These are phyloP conservation scores for Drosophila funebris DNA, from an alignment of 1,140 invertebrate species.

Conservation along the genomic window DNA sequence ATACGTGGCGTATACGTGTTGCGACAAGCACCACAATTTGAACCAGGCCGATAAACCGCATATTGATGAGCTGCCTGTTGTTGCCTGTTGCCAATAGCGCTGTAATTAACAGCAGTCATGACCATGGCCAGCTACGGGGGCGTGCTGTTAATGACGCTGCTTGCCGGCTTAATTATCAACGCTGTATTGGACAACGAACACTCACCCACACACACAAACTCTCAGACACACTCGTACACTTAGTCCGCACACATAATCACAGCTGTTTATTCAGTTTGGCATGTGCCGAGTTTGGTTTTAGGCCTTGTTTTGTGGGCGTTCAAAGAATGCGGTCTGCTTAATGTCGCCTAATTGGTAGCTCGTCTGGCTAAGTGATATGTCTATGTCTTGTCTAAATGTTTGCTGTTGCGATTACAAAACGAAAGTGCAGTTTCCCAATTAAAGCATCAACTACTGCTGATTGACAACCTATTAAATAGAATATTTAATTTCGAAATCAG, in stretches of 20 bases:
- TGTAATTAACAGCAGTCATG: conserved; percentile 60
- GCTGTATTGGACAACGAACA: conserved; percentile 17
- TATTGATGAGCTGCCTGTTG: conserved; percentile 63
- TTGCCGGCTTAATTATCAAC: conserved; percentile 62
- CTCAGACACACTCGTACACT: conserved; percentile 25
- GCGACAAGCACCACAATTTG: conserved; percentile 16
- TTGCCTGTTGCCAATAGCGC: conserved; percentile 1
- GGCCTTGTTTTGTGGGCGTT: conserved; percentile 42
- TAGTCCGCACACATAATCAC: conserved; percentile 25
- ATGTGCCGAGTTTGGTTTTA: conserved; percentile 28
- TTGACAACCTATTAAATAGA: no score
- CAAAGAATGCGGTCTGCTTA: conserved; percentile 55
- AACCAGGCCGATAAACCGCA: conserved; percentile 49
- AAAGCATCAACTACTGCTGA: background rate
- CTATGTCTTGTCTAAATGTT: conserved; percentile 18
- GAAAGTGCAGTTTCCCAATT: background rate
- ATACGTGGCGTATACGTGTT: conserved; percentile 59
- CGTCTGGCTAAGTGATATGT: conserved; percentile 28
- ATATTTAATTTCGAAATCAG: no score
- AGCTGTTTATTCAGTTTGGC: conserved; percentile 42
- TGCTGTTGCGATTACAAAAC: conserved; percentile 17
- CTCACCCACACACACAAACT: conserved; percentile 22
- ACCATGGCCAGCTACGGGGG: conserved; percentile 43
- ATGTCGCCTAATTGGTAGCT: conserved; percentile 50
- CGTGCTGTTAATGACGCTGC: conserved; percentile 48